Conservation (phyloP, 2,888 invertebrate genomes). For the Mechanitis mazaeus region DNA sequence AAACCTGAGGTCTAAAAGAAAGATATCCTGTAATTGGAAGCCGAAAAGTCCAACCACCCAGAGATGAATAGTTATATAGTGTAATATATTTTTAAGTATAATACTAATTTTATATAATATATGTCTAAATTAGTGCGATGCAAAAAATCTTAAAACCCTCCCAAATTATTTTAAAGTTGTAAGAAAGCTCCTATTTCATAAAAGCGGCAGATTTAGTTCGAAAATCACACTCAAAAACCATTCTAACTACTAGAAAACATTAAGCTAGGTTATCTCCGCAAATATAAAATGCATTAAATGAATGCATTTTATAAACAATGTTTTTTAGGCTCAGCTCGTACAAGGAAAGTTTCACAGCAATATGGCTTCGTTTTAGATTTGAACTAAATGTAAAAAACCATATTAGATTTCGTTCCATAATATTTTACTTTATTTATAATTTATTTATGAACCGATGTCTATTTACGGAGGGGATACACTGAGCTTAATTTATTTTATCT, state of each 20-base stretch:
- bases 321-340: constrained; percentile 42
- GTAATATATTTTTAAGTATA: neutral
- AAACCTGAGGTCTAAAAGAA: no score
- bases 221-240: constrained; percentile 69
- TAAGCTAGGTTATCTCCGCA: constrained; percentile 67
- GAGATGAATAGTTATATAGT: constrained; percentile 1
- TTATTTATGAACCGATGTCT: constrained; percentile 19
- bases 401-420: constrained; percentile 10
- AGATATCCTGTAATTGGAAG: no score
- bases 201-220: constrained; percentile 64
- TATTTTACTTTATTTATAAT: constrained; percentile 6
- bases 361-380: constrained; percentile 32
- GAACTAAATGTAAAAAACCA: neutral
- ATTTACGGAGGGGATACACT: constrained; percentile 35
- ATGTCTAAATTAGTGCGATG: constrained; percentile 20
- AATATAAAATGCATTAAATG: constrained; percentile 48
- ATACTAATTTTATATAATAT: neutral
- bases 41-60: neutral
- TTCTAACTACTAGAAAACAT: constrained; percentile 67
- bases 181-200: constrained; percentile 53
- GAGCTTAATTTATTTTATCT: constrained; percentile 24
- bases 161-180: constrained; percentile 28
- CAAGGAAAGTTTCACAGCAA: constrained; percentile 42
- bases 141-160: constrained; percentile 28
- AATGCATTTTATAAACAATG: constrained; percentile 55